Evolutionary conservation across 2,797 vertebrate species (phyloP), one percentile per base, ranked within the genome.

Genomic region (Clarias pachynema): DNA sequence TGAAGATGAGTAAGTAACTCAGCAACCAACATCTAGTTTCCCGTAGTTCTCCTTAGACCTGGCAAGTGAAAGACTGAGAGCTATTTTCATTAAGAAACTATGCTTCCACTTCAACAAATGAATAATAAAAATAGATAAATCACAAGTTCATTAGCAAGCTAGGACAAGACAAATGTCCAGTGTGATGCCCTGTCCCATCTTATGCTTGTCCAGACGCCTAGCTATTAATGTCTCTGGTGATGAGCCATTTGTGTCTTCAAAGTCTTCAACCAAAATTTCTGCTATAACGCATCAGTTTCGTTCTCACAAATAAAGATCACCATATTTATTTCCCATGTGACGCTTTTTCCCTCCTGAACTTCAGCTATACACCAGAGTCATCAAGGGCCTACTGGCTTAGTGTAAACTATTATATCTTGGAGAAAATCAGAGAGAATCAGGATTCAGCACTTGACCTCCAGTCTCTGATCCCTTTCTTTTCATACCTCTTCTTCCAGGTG

Each of bases 401-500:
- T 12, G 44, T 73, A 80, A 56, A 59, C 59, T 56, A 56, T 57
- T 15, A 29, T 66, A 31, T 14, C 22, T 37, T 34, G n/a, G 3
- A n/a, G 20, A 49, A 74, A 53, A 26, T 59, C 5, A 29, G 62
- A 82, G 9, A 20, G 49, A 14, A 5, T 40, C 24, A 29, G 60
- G 60, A 10, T 77, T 81, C 31, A 81, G 29, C 34, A 53, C 20
- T 68, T 74, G 82, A 75, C 70, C 2, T 62, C 6, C 16, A 24
- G 34, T 75, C 15, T n/a, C 49, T 62, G 40, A 69, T 53, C 73
- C 16, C 49, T 6, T 37, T 31, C 49, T 70, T 74, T 15, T 0
- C 44, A n/a, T 53, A 56, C 84, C 69, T 75, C 86, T 6, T 85
- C 91, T 84, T 85, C 16, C 93, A 97, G 97, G 93, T 77, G 92